Evolutionary conservation across 1,140 invertebrate species (phyloP), one percentile per base, ranked within the genome.

Genomic region (Polypedilum vanderplanki): DNA sequence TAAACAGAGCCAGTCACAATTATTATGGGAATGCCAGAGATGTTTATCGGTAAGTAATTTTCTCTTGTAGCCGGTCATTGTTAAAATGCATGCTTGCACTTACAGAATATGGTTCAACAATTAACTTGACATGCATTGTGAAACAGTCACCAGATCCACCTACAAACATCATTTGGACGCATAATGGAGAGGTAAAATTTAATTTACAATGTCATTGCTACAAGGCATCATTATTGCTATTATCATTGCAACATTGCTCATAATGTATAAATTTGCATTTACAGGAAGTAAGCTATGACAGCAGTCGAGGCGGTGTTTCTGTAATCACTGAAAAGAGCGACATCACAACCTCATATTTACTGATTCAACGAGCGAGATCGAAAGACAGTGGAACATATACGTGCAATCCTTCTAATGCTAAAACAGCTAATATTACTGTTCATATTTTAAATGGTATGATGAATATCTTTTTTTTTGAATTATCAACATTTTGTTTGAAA

Each of bases 101-200:
- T 57, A n/a, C 12, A 57, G 46, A 57, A n/a, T 57, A 57, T n/a
- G 90, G 90, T 20, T 91, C 89, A 80, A 91, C 90, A 18, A 88
- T 93, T 83, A 93, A 92, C 81, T 82, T 93, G 77, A 92, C 90
- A 1, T 93, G 91, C 82, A 86, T 91, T 20, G 88, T 92, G n/a
- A 86, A 87, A 78, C 87, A 90, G 77, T 90, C 87, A 78, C 90
- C 90, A 3, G 89, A 91, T 80, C 90, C 91, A 74, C 90, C 90
- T 1, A 85, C 88, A 5, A 85, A 87, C 74, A 90, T 91, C 79
- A 85, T 86, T 78, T 91, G 90, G 90, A 89, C 87, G 41, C 90
- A 91, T 80, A 89, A 91, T 80, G 65, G 65, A 70, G 65, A 70
- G 20, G 65, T 70, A 20, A 57, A 57, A 20, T 20, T 70, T 20